Conservation (phyloP, 2,888 invertebrate genomes). For the Lydus trimaculatus region DNA sequence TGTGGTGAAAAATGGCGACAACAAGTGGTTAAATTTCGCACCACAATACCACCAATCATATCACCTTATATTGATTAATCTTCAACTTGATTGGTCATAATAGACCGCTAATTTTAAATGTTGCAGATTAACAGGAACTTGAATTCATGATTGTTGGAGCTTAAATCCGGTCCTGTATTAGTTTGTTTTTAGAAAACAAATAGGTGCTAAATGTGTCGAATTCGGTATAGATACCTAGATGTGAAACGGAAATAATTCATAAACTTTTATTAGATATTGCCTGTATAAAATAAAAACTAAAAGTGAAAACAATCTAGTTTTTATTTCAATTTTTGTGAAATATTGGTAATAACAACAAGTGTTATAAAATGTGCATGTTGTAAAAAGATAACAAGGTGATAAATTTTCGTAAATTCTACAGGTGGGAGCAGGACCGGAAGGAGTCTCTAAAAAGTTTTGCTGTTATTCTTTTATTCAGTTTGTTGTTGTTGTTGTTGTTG, state of each 20-base stretch:
- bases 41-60: too few relatives aligned
- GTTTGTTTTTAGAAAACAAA: background rate
- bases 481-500: conserved; percentile 6
- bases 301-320: background rate
- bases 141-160: too few relatives aligned
- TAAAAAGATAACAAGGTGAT: conserved; percentile 26
- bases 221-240: background rate
- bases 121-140: too few relatives aligned
- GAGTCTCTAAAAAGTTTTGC: conserved; percentile 24
- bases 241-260: conserved; percentile 4
- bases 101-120: too few relatives aligned
- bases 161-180: too few relatives aligned
- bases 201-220: background rate
- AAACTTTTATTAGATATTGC: background rate
- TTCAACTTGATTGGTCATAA: too few relatives aligned
- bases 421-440: conserved; percentile 45
- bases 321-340: conserved; percentile 41
- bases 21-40: too few relatives aligned
- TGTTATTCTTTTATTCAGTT: background rate
- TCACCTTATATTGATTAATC: too few relatives aligned
- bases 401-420: conserved; percentile 30
- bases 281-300: background rate
- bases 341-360: conserved; percentile 44
- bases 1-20: background rate
- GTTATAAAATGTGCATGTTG: conserved; percentile 24